Evolutionary conservation across 2,888 invertebrate genomes (phyloP), one percentile per base, ranked within the genome.

Genomic region (Antheraea assamensis): DNA sequence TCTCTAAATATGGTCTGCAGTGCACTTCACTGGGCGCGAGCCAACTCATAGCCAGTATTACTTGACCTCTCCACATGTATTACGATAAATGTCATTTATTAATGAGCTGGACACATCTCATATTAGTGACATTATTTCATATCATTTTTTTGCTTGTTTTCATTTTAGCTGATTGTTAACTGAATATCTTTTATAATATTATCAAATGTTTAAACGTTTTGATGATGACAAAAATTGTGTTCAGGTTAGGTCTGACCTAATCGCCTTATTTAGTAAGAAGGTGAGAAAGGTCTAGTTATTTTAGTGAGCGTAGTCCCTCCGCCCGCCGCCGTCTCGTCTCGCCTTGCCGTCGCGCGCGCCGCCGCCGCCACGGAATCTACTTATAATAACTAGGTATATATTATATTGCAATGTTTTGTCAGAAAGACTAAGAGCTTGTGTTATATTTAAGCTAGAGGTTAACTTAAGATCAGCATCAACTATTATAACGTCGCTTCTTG

Each of bases 1-100:
- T 78, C 81, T 78, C 88, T 89, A 88, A 88, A 90, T 87, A 89
- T 82, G 89, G 90, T 78, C 86, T 83, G 87, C 84, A 83, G 19
- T 85, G 81, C 78, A 78, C 15, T 30, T 15, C 24, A 76, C 81
- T 77, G 71, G 76, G 77, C 81, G 80, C 82, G 84, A 82, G 84
- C 82, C 80, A 84, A 80, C 76, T 81, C 35, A 73, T 2, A 15
- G 21, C 76, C 58, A 77, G 35, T 72, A 70, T 72, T 55, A 49
- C 47, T 10, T 15, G 49, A 73, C 72, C 21, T 66, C 31, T n/a
- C 8, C 31, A 31, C n/a, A 68, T 2, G 35, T 68, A 21, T 21
- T n/a, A 10, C 35, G 21, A 68, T 21, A 31, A 30, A 68, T 35
- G 21, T 31, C 19, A 35, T 68, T 68, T n/a, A 58, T 58, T 58